Evolutionary conservation across 2,113 vertebrate genomes (phyloP), one percentile per base, ranked within the genome.

Genomic region (Chloropsis hardwickii): DNA sequence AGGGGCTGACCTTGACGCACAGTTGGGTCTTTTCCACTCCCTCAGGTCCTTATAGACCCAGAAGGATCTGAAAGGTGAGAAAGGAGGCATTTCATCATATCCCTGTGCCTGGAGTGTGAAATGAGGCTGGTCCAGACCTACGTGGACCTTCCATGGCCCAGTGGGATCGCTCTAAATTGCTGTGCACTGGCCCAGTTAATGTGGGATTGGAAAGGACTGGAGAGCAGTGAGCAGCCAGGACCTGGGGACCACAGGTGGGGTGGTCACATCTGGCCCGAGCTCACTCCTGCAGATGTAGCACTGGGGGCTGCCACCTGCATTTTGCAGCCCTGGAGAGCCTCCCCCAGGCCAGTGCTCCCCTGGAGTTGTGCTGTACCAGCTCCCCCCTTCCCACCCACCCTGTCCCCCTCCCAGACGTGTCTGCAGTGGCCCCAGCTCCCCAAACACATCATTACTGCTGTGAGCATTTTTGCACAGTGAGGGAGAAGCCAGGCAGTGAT

Each of bases 161-260:
- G 27, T 45, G 69, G 77, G 48, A 89, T 60, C 5, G 0, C 21
- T 28, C 37, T 76, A 67, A 85, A 81, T 71, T 81, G 73, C 77
- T 78, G 69, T 61, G 73, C 13, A 8, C 31, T 42, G 39, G 35
- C 22, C 78, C 48, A 85, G 15, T 33, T 56, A 35, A 76, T 33
- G 35, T 40, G 70, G 69, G 84, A 88, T 50, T 57, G 70, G 66
- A 69, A 79, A 42, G 18, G 60, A 18, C 25, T 79, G 65, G 61
- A 23, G 44, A 31, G 50, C 10, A 70, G 35, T 1, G 31, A 92
- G 29, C 0, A 3, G 28, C 20, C 77, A 74, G 40, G 44, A 64
- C 53, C 62, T 39, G 1, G 2, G 56, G 48, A 17, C 5, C 44
- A 9, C 8, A 0, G 0, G 7, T 21, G 48, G 29, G 44, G 17